Conservation (phyloP, 2,113 vertebrate genomes). For the Semnornis frantzii region DNA sequence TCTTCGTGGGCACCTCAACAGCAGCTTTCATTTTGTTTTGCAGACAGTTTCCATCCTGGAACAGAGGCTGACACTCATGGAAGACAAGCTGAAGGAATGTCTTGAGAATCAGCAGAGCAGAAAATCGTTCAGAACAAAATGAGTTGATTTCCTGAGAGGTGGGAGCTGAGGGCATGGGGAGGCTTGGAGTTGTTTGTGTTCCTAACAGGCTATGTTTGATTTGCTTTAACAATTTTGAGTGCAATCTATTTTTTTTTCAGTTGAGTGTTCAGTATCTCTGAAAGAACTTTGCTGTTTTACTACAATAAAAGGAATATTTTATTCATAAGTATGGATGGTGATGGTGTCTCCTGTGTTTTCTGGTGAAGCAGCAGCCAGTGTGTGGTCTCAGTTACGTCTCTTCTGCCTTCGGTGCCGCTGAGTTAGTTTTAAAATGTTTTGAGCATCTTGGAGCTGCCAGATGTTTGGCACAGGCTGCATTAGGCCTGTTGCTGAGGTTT, state of each 20-base stretch:
- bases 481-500: neutral
- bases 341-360: constrained; percentile 10
- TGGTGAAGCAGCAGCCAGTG: neutral
- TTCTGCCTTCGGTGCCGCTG: neutral
- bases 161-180: constrained; percentile 26
- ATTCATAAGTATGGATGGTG: neutral
- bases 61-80: constrained; percentile 90
- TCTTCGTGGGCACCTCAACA: neutral
- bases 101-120: constrained; percentile 89
- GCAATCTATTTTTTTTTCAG: constrained; percentile 24
- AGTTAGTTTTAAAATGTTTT: neutral
- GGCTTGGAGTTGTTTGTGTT: constrained; percentile 32
- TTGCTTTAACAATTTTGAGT: constrained; percentile 27
- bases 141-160: constrained; percentile 46
- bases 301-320: constrained; percentile 69
- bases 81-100: constrained; percentile 95
- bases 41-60: constrained; percentile 87
- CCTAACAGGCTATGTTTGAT: constrained; percentile 12
- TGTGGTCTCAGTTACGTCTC: neutral
- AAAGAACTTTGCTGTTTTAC: constrained; percentile 59
- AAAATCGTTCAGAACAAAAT: constrained; percentile 79
- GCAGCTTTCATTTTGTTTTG: constrained; percentile 20
- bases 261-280: constrained; percentile 57
- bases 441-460: neutral
- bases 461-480: neutral